Conservation (phyloP, 2,113 vertebrate species). For the Pongo pygmaeus region DNA sequence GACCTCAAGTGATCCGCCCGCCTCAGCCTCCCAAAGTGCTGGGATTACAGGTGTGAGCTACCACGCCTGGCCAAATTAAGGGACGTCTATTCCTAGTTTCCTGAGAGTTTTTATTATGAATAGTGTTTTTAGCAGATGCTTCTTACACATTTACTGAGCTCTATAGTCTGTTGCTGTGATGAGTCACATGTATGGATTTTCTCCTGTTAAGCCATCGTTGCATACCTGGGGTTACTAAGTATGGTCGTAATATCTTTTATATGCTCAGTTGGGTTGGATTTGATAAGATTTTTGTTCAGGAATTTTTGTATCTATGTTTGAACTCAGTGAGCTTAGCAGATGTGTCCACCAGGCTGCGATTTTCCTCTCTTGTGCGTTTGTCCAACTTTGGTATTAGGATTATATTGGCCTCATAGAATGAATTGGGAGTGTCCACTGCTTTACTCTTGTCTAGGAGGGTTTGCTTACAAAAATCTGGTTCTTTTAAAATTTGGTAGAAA, state of each 20-base stretch:
- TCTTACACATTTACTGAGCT: not conserved
- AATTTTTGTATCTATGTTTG: not conserved
- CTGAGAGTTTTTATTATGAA: not conserved
- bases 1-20: too few species aligned
- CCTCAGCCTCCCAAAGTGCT: too few species aligned
- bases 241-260: not conserved
- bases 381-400: not conserved
- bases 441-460: not conserved
- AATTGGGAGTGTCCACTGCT: not conserved
- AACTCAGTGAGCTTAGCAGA: not conserved
- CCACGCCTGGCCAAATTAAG: too few species aligned
- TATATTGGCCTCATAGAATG: not conserved
- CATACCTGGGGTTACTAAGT: not conserved
- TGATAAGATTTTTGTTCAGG: not conserved
- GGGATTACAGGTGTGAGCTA: too few species aligned
- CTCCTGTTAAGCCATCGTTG: not conserved
- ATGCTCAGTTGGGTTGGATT: not conserved
- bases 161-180: rapidly evolving
- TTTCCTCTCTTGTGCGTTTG: not conserved
- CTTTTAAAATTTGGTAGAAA: not conserved
- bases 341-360: not conserved
- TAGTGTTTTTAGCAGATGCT: not conserved
- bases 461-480: not conserved
- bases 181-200: not conserved
- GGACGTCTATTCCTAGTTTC: not conserved